Evolutionary conservation across 2,888 invertebrate genomes (phyloP).

Genomic region (Pyrocoelia pectoralis): DNA sequence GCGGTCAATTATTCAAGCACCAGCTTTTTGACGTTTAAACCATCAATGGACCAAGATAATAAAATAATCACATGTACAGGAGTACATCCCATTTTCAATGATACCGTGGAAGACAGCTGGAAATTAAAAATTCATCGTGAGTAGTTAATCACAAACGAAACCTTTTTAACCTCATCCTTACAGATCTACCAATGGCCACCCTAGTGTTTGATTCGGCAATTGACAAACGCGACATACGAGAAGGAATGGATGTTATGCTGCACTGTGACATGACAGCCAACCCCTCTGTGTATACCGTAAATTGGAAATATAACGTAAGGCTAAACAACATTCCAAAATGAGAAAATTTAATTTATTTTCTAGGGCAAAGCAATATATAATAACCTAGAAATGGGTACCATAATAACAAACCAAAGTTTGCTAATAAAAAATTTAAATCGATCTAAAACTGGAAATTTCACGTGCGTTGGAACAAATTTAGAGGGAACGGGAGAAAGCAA

Average conservation of each 20-base stretch:
- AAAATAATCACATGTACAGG: conserved; percentile 24
- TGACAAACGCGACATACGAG: conserved; percentile 18
- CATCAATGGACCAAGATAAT: conserved; percentile 20
- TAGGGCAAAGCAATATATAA: conserved; percentile 27
- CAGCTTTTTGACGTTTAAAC: conserved; percentile 22
- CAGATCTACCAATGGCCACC: conserved; percentile 18
- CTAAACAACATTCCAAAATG: background rate
- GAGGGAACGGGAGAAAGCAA: conserved; percentile 25
- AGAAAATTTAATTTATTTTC: background rate
- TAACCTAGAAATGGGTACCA: conserved; percentile 10
- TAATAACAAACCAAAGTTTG: conserved; percentile 23
- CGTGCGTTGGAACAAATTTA: conserved; percentile 19
- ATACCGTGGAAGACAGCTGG: conserved; percentile 24
- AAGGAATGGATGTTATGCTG: conserved; percentile 20
- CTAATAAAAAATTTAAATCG: conserved; percentile 21
- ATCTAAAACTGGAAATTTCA: conserved; percentile 21
- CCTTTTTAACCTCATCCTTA: background rate
- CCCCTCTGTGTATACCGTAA: conserved; percentile 17
- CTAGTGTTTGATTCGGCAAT: conserved; percentile 13
- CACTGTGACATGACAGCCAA: conserved; percentile 24
- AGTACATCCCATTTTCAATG: conserved; percentile 20
- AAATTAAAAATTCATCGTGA: conserved; percentile 23
- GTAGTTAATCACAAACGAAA: background rate
- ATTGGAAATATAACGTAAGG: conserved; percentile 25
- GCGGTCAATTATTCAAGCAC: conserved; percentile 17